phyloP scores from a whole-genome alignment of 2,113 vertebrate genomes.

The Monopterus albus region DNA sequence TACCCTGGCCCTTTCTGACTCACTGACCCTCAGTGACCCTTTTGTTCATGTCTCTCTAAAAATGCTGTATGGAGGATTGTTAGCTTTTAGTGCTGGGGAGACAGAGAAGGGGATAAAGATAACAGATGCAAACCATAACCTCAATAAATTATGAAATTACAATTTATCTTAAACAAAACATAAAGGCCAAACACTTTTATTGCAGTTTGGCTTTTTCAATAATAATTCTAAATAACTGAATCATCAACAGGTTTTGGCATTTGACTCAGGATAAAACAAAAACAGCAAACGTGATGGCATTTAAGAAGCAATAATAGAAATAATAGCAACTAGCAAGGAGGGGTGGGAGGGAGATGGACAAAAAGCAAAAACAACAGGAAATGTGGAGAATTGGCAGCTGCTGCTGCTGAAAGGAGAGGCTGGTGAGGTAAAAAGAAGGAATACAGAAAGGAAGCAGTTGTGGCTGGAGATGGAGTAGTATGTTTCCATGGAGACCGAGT shows the following conservation, averaged over 20 bases:
- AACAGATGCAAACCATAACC: not conserved
- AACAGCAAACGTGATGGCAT: not conserved
- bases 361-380: conserved; percentile 34
- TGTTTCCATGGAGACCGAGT: conserved; percentile 76
- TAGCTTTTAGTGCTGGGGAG: not conserved
- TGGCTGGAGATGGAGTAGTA: conserved; percentile 43
- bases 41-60: not conserved
- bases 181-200: not conserved
- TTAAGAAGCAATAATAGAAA: not conserved
- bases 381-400: conserved; percentile 41
- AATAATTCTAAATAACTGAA: not conserved
- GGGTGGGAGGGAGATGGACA: not conserved
- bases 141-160: not conserved
- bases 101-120: not conserved
- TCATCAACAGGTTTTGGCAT: not conserved
- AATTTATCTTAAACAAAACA: not conserved
- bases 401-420: conserved; percentile 55
- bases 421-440: conserved; percentile 22
- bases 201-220: not conserved
- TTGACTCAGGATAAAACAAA: not conserved
- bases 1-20: conserved; percentile 34
- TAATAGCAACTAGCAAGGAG: not conserved
- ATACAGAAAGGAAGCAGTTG: conserved; percentile 44
- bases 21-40: conserved; percentile 17
- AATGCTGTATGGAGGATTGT: too few species aligned